phyloP scores from a whole-genome alignment of 2,797 vertebrate species.

The Pangasius sanitwongsei region DNA sequence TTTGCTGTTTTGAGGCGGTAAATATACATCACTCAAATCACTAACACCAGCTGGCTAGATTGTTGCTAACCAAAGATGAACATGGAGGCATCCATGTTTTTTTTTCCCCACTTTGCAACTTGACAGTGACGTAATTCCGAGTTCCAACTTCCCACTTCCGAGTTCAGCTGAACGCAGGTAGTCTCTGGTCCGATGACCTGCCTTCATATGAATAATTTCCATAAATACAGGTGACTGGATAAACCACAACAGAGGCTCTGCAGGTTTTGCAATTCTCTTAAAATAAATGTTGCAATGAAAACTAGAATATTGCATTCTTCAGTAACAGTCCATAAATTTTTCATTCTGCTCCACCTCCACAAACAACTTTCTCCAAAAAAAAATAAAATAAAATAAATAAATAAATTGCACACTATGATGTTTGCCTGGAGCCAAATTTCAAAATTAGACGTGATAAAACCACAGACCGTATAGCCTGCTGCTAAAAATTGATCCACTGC shows the following conservation, averaged over 20 bases:
- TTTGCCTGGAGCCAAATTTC: background rate
- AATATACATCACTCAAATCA: background rate
- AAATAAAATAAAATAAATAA: background rate
- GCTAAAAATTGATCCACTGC: slow-evolving; percentile 4
- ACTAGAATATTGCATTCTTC: background rate
- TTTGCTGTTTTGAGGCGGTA: background rate
- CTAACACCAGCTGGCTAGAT: background rate
- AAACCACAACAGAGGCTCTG: background rate
- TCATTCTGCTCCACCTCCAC: background rate
- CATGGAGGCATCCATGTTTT: background rate
- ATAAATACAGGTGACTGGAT: background rate
- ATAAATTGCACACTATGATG: background rate
- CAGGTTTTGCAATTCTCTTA: background rate
- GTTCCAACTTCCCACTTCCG: background rate
- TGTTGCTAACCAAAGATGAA: background rate
- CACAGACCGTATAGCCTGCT: background rate
- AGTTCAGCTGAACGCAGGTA: background rate
- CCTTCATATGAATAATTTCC: background rate
- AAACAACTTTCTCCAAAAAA: background rate
- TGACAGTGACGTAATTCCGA: background rate
- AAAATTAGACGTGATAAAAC: background rate
- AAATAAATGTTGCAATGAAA: background rate
- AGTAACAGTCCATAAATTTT: background rate
- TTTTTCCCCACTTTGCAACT: no score
- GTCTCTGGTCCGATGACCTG: background rate